Base-by-base conservation (phyloP, 1,140 invertebrate genomes). In the Halesus radiatus region DNA sequence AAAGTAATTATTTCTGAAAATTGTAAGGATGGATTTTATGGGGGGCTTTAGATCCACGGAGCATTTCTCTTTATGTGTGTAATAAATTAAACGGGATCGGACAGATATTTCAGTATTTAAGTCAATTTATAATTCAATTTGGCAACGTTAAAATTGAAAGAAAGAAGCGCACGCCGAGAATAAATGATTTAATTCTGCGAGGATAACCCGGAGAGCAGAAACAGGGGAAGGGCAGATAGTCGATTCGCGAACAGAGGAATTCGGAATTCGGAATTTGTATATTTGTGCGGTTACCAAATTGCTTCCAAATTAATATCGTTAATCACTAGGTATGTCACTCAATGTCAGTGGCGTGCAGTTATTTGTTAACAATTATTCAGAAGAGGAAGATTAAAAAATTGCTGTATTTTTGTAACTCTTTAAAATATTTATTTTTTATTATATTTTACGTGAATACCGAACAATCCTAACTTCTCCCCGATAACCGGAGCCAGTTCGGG, bases 71-170 rank as follows among this genome's bases (percentile, higher is more conserved):
- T 23, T 75, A 50, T 64, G 79, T 72, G 56, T 20, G 37, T n/a
- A 78, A 81, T 81, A 78, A 81, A 78, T 81, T 78, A 81, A 81
- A 54, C 53, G 68, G 56, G 74, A 78, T 50, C 58, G 52, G 74
- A 64, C 78, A 75, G 76, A 76, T 82, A 82, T 82, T 82, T 82
- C 76, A 82, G 75, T 82, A 82, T 82, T 82, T 82, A 79, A 82
- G 75, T 56, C 77, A 58, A 79, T 79, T 79, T 70, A 73, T 79
- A 82, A 82, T 82, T 82, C 81, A 82, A 82, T 79, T 79, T 74
- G 64, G 76, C 76, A 72, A 37, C 50, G 76, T 37, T 73, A 29
- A 58, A 60, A 56, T 29, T 58, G 53, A 58, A 60, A 58, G 64
- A 75, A 75, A 64, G 60, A 45, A 45, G 26, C 32, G n/a, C 18